Evolutionary conservation across 2,113 vertebrate species (phyloP).

Genomic region (Chaetops frenatus): DNA sequence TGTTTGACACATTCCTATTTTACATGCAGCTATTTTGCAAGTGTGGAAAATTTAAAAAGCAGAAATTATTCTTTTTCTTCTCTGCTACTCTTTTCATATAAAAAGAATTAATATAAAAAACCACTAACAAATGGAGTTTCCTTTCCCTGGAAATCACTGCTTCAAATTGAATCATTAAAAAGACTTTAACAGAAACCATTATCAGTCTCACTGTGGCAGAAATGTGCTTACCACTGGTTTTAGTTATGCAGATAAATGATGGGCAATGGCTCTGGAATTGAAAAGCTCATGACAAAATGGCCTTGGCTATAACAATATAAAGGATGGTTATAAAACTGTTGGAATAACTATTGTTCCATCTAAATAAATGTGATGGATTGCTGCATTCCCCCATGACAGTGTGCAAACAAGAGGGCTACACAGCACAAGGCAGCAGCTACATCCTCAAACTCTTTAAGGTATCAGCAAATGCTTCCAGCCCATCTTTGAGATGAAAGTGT

Average conservation of each 20-base stretch:
- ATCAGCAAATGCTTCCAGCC: background rate
- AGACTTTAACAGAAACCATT: conserved; percentile 13
- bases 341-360: background rate
- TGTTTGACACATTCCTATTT: background rate
- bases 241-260: conserved; percentile 11
- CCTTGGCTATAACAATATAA: background rate
- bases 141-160: background rate
- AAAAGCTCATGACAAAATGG: conserved; percentile 35
- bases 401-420: background rate
- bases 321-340: background rate
- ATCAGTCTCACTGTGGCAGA: background rate
- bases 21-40: background rate
- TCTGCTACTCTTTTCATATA: background rate
- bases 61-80: background rate
- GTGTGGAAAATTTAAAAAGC: background rate
- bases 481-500: fast-evolving
- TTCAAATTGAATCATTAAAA: conserved; percentile 41
- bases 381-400: background rate
- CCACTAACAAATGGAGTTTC: background rate
- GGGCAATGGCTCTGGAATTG: background rate
- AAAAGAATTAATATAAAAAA: background rate
- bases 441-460: background rate
- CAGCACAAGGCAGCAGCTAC: background rate
- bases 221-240: conserved; percentile 32
- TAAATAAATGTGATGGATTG: conserved; percentile 25